Percentiles rank a stretch among this genome's conserved stretches.
Evolutionary conservation across 1,140 invertebrate genomes (phyloP).

Genomic region (Drosophila ironensis): DNA sequence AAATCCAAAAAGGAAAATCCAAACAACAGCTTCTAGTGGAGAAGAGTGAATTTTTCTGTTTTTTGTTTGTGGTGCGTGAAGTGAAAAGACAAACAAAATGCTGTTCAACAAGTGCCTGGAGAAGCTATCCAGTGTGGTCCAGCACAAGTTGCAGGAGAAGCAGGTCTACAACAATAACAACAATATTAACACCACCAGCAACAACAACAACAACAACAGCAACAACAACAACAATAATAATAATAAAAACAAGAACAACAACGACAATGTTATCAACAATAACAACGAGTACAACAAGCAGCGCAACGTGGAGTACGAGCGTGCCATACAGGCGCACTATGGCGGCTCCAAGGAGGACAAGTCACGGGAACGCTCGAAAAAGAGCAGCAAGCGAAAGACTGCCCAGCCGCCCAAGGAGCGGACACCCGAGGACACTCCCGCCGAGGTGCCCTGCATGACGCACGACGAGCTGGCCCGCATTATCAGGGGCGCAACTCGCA

Average conservation of each 20-base stretch:
- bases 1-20: conserved; percentile 1
- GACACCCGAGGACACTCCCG: not conserved
- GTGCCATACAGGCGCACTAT: conserved; percentile 63
- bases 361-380: not conserved
- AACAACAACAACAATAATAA: conserved; percentile 23
- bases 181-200: conserved; percentile 21
- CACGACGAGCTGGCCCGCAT: conserved; percentile 73
- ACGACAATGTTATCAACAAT: conserved; percentile 24
- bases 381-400: not conserved
- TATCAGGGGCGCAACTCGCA: conserved; percentile 36
- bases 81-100: conserved; percentile 50
- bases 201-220: conserved; percentile 17
- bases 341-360: conserved; percentile 20
- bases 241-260: conserved; percentile 26
- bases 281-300: conserved; percentile 58
- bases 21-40: conserved; percentile 6
- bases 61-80: conserved; percentile 14
- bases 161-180: conserved; percentile 59
- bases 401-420: not conserved
- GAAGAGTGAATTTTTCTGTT: conserved; percentile 17
- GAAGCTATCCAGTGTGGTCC: conserved; percentile 75
- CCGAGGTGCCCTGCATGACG: conserved; percentile 56
- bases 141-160: conserved; percentile 65
- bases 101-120: conserved; percentile 77
- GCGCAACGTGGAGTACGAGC: conserved; percentile 62